Evolutionary conservation across 2,113 vertebrate genomes (phyloP).

Genomic region (Pseudonaja textilis): DNA sequence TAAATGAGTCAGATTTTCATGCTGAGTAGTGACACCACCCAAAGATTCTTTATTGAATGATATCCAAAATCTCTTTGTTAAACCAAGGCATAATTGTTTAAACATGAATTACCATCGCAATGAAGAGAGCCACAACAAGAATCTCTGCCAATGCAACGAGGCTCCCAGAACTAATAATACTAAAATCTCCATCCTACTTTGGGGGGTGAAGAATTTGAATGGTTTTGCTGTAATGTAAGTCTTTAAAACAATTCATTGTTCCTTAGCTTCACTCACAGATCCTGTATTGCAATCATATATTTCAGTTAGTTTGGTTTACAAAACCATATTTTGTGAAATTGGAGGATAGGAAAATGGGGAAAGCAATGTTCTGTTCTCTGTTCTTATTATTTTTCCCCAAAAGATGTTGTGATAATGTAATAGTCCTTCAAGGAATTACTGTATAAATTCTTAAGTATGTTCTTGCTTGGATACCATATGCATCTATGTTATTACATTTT

Average conservation of each 20-base stretch:
- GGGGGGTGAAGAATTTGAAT: background rate
- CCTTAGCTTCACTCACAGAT: background rate
- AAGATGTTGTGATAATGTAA: background rate
- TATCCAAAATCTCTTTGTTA: background rate
- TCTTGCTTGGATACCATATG: background rate
- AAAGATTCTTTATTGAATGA: background rate
- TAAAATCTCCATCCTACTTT: background rate
- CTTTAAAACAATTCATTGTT: background rate
- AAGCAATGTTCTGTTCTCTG: background rate
- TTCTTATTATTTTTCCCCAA: background rate
- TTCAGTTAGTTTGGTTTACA: background rate
- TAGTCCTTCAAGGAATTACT: background rate
- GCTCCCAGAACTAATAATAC: background rate
- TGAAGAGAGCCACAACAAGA: background rate
- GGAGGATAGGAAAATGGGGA: background rate
- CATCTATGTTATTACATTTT: background rate
- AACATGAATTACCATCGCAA: background rate
- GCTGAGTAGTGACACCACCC: background rate
- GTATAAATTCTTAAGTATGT: background rate
- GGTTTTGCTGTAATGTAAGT: background rate
- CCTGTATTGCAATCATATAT: background rate
- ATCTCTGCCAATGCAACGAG: background rate
- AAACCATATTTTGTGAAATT: background rate
- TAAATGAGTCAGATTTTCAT: accelerated
- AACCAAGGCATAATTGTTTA: background rate